A percentile compares a stretch with the other conserved stretches of the same genome.
Evolutionary conservation across 2,113 vertebrate species (phyloP).

Genomic region (Orientallactaga bullata): DNA sequence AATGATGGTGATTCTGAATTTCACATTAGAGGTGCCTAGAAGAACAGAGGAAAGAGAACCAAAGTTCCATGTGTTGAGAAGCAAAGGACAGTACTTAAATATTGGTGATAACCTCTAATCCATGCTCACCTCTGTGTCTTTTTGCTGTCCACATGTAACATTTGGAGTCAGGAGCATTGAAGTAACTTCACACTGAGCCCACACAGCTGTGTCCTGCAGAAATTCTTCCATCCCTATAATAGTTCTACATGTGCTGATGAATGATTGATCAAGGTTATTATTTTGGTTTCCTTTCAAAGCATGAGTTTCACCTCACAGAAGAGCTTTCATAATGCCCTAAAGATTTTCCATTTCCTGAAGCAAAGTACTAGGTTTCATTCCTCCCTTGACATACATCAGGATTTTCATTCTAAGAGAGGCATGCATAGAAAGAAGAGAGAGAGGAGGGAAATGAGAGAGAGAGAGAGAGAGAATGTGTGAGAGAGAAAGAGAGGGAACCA

Average conservation of each 20-base stretch:
- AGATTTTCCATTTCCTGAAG: neutral
- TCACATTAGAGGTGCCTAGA: neutral
- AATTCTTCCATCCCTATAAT: neutral
- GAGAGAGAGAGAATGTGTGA: neutral
- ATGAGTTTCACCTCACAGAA: neutral
- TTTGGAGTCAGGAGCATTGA: neutral
- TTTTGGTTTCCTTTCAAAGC: neutral
- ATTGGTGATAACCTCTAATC: neutral
- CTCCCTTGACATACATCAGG: neutral
- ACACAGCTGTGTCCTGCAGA: neutral
- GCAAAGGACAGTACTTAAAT: neutral
- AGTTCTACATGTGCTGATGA: neutral
- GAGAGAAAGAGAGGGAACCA: neutral
- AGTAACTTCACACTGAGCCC: neutral
- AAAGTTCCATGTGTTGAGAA: neutral
- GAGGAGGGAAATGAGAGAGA: neutral
- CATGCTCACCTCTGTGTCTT: neutral
- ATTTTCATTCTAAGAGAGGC: neutral
- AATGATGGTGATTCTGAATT: neutral
- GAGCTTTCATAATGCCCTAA: neutral
- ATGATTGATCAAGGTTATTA: neutral
- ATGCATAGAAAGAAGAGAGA: neutral
- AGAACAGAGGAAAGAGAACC: neutral
- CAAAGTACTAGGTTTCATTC: neutral
- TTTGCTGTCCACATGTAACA: neutral